Evolutionary conservation across 2,888 invertebrate species (phyloP), one percentile per base, ranked within the genome.

Genomic region (Tolmerus cingulatus): DNA sequence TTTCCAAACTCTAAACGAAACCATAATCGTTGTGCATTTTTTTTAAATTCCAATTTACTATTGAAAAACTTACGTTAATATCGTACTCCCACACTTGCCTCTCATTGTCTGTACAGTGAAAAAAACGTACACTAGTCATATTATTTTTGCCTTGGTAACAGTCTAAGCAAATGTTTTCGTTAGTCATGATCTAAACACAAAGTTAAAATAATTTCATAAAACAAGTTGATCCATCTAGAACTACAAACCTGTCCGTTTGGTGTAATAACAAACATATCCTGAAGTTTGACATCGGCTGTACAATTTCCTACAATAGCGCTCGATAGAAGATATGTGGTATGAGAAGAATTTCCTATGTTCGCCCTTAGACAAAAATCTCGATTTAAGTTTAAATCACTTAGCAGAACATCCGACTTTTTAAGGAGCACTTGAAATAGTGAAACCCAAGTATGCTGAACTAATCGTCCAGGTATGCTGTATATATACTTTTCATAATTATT

Each of bases 151-250:
- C 46, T 34, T 88, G 87, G 0, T 95, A 95, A 30, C 95, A 95
- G 90, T 98, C 97, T 87, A 98, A 93, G 90, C 98, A 98, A 5
- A 97, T 93, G 8, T 96, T 97, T 91, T 98, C 98, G 90, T 98
- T 97, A 0, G 96, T 96, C 96, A 97, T 97, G 84, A 98, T 90
- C 91, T 87, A 78, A 40, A 78, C 66, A 23, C 7, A 57, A 19
- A 19, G 23, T 40, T 23, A 37, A 37, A 30, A n/a, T 66, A n/a
- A 19, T 66, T 37, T 66, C 12, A 23, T 7, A 37, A 78, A 57
- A 19, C 1, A 79, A 14, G 46, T 51, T 8, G 16, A 30, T 23
- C 2, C 4, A 66, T n/a, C 51, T 7, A 51, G 23, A 27, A 40
- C 16, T 7, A 51, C 23, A 57, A 37, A 89, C 89, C 86, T 92